A percentile compares a stretch with the other conserved stretches of the same genome.
phyloP scores from a whole-genome alignment of 2,113 vertebrate species.

The Barbus barbus region DNA sequence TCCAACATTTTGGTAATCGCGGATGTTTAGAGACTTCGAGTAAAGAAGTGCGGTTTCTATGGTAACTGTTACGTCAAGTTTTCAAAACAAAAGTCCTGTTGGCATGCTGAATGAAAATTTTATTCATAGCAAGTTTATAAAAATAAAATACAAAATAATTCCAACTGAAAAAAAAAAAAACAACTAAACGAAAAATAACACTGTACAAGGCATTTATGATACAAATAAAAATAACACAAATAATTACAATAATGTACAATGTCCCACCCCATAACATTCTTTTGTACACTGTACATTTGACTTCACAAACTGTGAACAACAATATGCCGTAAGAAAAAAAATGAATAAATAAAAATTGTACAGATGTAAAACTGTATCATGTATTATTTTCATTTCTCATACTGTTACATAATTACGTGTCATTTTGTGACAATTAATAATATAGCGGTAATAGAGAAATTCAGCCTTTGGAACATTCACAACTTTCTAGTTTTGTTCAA shows the following conservation, averaged over 20 bases:
- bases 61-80: slow-evolving; percentile 35
- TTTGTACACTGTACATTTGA: slow-evolving; percentile 70
- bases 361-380: too few relatives aligned
- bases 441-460: too few relatives aligned
- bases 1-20: slow-evolving; percentile 49
- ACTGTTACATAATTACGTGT: too few relatives aligned
- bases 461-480: too few relatives aligned
- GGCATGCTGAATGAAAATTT: slow-evolving; percentile 98
- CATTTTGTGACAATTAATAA: too few relatives aligned
- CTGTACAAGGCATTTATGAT: slow-evolving; percentile 99
- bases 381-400: too few relatives aligned
- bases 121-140: slow-evolving; percentile 99
- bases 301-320: slow-evolving; percentile 65
- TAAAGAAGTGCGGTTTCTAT: slow-evolving; percentile 44
- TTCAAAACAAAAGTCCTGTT: slow-evolving; percentile 63
- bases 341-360: too few relatives aligned
- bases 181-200: slow-evolving; percentile 79
- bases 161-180: slow-evolving; percentile 85
- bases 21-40: too few relatives aligned
- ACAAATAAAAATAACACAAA: slow-evolving; percentile 96
- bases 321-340: slow-evolving; percentile 60
- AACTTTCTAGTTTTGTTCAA: too few relatives aligned
- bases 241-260: slow-evolving; percentile 98
- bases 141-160: slow-evolving; percentile 99
- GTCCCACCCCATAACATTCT: slow-evolving; percentile 72